Evolutionary conservation across 1,140 invertebrate genomes (phyloP), one percentile per base, ranked within the genome.

Genomic region (Drosophila melanogaster): DNA sequence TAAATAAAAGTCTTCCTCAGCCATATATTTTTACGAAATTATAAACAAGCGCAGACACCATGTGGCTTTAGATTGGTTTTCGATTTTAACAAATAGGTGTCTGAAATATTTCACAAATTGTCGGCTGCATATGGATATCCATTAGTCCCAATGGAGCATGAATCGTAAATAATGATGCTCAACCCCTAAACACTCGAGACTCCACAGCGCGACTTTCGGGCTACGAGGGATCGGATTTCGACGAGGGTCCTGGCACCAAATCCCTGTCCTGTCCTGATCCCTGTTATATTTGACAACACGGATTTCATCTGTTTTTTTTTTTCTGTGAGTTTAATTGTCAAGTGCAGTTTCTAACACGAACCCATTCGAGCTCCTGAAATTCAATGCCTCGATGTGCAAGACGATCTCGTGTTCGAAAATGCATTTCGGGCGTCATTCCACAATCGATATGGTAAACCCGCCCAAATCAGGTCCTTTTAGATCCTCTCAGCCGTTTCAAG

Each of bases 241-340:
- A 61, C 43, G 40, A 77, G 53, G 35, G 65, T 64, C 49, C 72
- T 57, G 50, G 41, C 54, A 49, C 41, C 59, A 49, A 75, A 46
- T 30, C 49, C 53, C 66, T 85, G 72, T 59, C 30, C 30, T 12
- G 35, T 8, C 40, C 77, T 38, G 55, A 67, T 50, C 79, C 67
- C 84, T 89, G 84, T 89, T 83, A 89, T 64, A 70, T 83, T 87
- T 84, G 64, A 87, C 83, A 76, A 87, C 75, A 71, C 24, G 53
- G 12, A 57, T 57, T 70, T 49, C 64, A 70, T 54, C 59, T 65
- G 51, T 51, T 43, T 22, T 37, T 41, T 37, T 41, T 33, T 38
- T 38, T 47, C 40, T 49, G 49, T 57, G 53, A 58, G 26, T 83
- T 71, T 77, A 80, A 84, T 84, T 69, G 67, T 89, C 79, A 75